A percentile compares a stretch with the other conserved stretches of the same genome.
phyloP scores from a whole-genome alignment of 2,113 vertebrate species.

The Otis tarda region DNA sequence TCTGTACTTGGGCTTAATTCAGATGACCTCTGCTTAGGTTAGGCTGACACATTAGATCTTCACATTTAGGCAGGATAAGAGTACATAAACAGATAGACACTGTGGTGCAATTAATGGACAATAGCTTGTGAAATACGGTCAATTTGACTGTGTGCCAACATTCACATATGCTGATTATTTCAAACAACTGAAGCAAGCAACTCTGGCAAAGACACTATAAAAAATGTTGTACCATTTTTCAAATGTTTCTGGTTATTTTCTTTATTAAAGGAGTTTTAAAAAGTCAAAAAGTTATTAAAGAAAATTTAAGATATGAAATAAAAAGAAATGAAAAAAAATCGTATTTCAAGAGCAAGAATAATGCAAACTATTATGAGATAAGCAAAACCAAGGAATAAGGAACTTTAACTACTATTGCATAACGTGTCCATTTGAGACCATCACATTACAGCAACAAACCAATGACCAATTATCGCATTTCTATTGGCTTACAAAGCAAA shows the following conservation, averaged over 20 bases:
- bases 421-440: neutral
- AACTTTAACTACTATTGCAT: neutral
- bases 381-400: neutral
- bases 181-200: neutral
- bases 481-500: neutral
- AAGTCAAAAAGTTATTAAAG: neutral
- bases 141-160: neutral
- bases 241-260: neutral
- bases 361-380: neutral
- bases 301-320: neutral
- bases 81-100: neutral
- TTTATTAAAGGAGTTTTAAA: neutral
- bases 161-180: neutral
- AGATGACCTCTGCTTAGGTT: neutral
- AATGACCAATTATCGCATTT: neutral
- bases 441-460: neutral
- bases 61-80: neutral
- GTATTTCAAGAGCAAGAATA: neutral
- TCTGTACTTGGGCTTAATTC: neutral
- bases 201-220: neutral
- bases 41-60: neutral
- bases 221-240: neutral
- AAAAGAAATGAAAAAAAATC: neutral
- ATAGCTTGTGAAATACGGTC: neutral
- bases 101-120: neutral